These are phyloP conservation scores for Galeopterus variegatus DNA, from an alignment of 2,113 vertebrate species.

Conservation along the genomic window DNA sequence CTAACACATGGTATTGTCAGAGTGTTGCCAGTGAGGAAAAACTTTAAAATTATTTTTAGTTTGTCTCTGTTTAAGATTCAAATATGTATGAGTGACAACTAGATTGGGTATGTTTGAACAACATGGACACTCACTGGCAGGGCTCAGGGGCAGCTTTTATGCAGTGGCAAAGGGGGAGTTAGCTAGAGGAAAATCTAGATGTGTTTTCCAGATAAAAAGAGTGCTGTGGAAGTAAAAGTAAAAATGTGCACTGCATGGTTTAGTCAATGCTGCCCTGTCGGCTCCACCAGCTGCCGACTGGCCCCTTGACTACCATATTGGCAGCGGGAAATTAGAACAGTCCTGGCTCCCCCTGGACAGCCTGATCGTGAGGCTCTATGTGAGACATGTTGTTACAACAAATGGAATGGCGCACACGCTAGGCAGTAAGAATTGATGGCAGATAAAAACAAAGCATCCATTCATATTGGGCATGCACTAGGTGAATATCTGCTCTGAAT, in stretches of 20 bases:
- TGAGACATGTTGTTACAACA: not conserved
- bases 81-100: not conserved
- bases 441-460: not conserved
- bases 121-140: not conserved
- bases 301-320: not conserved
- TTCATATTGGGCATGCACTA: not conserved
- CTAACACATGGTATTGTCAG: not conserved
- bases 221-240: not conserved
- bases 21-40: not conserved
- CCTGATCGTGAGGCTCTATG: not conserved
- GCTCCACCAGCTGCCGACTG: not conserved
- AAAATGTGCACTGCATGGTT: not conserved
- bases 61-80: not conserved
- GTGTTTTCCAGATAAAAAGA: not conserved
- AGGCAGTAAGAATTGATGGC: not conserved
- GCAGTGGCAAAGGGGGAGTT: rapidly evolving
- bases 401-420: not conserved
- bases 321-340: not conserved
- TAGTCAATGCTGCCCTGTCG: not conserved
- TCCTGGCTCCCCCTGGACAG: not conserved
- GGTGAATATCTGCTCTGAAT: not conserved
- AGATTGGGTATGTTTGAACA: not conserved
- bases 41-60: not conserved
- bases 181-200: not conserved
- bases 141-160: not conserved